These are phyloP conservation scores for Oscheius myriophilus DNA, from an alignment of 2,888 invertebrate genomes.

Conservation along the genomic window DNA sequence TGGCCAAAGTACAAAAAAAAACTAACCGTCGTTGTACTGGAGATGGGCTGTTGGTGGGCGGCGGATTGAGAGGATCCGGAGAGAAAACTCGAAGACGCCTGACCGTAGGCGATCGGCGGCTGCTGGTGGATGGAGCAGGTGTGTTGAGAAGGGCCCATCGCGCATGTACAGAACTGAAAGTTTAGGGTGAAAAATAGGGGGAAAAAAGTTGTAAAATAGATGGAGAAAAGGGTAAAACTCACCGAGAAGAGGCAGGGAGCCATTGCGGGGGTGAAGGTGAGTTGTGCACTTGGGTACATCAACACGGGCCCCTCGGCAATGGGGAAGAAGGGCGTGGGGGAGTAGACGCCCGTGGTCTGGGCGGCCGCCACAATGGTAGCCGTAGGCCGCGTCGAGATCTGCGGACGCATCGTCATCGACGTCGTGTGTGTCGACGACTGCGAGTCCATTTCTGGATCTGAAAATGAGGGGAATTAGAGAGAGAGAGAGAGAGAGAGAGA, in stretches of 20 bases:
- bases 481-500: too few species aligned
- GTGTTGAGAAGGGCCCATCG: conserved; percentile 12
- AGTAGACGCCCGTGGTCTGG: background rate
- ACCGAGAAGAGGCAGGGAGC: conserved; percentile 9
- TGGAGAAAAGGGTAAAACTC: background rate
- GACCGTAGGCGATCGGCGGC: conserved; percentile 33
- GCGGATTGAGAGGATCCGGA: conserved; percentile 7
- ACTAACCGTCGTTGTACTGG: conserved; percentile 3
- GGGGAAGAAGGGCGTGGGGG: background rate
- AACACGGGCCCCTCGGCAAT: conserved; percentile 15
- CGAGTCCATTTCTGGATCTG: conserved; percentile 17
- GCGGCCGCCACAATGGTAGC: conserved; percentile 4
- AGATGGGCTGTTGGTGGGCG: conserved; percentile 3
- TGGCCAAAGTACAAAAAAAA: too few species aligned
- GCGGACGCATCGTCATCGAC: conserved; percentile 16
- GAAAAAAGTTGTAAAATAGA: background rate
- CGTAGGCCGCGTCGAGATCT: conserved; percentile 19
- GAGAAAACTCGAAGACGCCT: conserved; percentile 32
- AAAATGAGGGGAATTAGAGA: background rate
- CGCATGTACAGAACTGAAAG: conserved; percentile 22
- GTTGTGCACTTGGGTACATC: conserved; percentile 6
- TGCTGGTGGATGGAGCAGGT: conserved; percentile 30
- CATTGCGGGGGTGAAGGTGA: background rate
- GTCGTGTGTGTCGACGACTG: conserved; percentile 18
- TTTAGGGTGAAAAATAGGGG: background rate